phyloP scores from a whole-genome alignment of 2,888 invertebrate species.

The Dolichopus griseipennis region DNA sequence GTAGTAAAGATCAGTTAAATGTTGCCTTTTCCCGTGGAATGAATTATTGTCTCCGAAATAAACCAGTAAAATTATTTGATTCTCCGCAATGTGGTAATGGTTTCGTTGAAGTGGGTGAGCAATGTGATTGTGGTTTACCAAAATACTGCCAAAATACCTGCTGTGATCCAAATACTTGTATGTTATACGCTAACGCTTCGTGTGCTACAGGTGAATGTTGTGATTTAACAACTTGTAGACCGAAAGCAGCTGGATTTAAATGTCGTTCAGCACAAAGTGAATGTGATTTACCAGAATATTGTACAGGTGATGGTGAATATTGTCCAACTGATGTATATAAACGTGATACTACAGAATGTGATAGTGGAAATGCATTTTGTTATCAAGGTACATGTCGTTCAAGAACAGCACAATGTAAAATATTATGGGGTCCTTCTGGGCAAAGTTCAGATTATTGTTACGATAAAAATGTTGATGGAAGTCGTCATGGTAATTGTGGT shows the following conservation, averaged over 20 bases:
- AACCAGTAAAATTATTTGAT: constrained; percentile 69
- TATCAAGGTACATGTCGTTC: constrained; percentile 82
- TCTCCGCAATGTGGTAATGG: constrained; percentile 93
- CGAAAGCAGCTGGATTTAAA: constrained; percentile 46
- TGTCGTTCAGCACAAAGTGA: constrained; percentile 78
- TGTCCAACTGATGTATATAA: constrained; percentile 87
- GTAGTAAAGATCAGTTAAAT: constrained; percentile 81
- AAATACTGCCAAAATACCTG: constrained; percentile 75
- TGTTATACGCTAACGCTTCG: constrained; percentile 77
- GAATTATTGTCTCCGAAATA: constrained; percentile 90
- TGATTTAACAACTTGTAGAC: constrained; percentile 58
- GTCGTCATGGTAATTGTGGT: constrained; percentile 86
- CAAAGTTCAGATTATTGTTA: constrained; percentile 77
- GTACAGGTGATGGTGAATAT: constrained; percentile 86
- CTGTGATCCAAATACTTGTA: constrained; percentile 78
- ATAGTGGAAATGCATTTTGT: constrained; percentile 71
- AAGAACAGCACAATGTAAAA: constrained; percentile 80
- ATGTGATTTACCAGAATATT: constrained; percentile 94
- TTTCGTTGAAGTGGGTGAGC: constrained; percentile 91
- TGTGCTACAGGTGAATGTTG: constrained; percentile 96
- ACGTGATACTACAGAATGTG: constrained; percentile 79
- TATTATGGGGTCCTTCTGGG: constrained; percentile 90
- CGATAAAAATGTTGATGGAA: constrained; percentile 70
- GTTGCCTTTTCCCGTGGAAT: constrained; percentile 90
- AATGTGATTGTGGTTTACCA: constrained; percentile 80